Evolutionary conservation across 2,797 vertebrate species (phyloP), one percentile per base, ranked within the genome.

Genomic region (Myoxocephalus aenaeus): DNA sequence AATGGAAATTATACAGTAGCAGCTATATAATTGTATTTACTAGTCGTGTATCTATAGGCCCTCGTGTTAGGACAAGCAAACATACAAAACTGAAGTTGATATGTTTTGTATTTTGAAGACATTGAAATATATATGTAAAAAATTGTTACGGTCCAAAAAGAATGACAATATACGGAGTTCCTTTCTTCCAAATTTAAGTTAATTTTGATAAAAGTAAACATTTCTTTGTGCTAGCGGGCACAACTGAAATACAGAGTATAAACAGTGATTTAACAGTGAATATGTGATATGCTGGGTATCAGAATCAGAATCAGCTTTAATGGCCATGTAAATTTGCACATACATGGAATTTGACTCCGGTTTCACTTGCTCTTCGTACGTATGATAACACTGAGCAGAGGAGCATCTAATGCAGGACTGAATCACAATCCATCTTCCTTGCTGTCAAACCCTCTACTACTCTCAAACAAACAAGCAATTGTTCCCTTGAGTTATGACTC

Each of bases 381-480:
- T 61, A 25, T 51, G 70, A 58, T 40, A 87, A 77, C 65, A 50
- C 70, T 38, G 62, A 29, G 48, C 27, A 34, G 65, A 44, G 72
- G 68, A 51, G 70, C 58, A 65, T 70, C 78, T 67, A 69, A 66
- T 20, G 38, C 38, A 58, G 22, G 50, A 46, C 48, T 48, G 22
- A 71, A 69, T 77, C 51, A 4, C n/a, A 72, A 68, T 77, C 50
- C 1, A 54, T 70, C 79, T 79, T 68, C 61, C 69, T 75, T 77
- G 44, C 76, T 76, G 79, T 79, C 78, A 65, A 29, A 65, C 59
- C 29, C 69, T 89, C 48, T 77, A 15, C 75, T 70, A 40, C 72
- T 27, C 65, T 79, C 82, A 90, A 88, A 92, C 86, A 91, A 90
- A 89, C 79, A 79, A 78, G 83, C 73, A 79, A 81, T 93, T 93